Conservation (phyloP, 64 coral and sea anemone genomes). For the Orbicella faveolata region DNA sequence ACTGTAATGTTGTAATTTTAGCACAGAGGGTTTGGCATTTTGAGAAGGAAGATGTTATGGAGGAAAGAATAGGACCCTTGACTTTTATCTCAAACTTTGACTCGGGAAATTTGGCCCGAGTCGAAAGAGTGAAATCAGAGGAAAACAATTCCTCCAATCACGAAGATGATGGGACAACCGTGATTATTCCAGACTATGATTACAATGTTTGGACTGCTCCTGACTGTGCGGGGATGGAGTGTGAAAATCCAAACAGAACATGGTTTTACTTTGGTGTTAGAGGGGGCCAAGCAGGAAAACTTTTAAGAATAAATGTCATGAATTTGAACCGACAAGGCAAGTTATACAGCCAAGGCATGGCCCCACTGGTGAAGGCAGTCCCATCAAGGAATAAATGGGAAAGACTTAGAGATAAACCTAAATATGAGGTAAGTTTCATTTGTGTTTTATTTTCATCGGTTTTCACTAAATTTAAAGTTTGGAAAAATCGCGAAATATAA, state of each 20-base stretch:
- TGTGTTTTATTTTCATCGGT: background rate
- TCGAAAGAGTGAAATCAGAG: slow-evolving; percentile 78
- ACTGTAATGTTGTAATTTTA: background rate
- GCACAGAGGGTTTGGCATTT: background rate
- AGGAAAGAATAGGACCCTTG: slow-evolving; percentile 83
- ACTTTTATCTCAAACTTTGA: slow-evolving; percentile 99
- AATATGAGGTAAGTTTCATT: slow-evolving; percentile 71
- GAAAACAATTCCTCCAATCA: slow-evolving; percentile 37
- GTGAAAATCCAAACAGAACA: slow-evolving; percentile 92
- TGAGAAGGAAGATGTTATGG: slow-evolving; percentile 54
- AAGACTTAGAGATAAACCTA: slow-evolving; percentile 90
- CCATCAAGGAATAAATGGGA: slow-evolving; percentile 88
- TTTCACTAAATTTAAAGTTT: background rate
- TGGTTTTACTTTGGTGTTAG: slow-evolving; percentile 99
- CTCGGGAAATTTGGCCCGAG: slow-evolving; percentile 94
- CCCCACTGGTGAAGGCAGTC: slow-evolving; percentile 82
- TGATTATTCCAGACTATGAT: slow-evolving; percentile 76
- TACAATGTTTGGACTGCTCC: slow-evolving; percentile 95
- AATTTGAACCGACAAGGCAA: slow-evolving; percentile 98
- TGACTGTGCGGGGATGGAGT: slow-evolving; percentile 83
- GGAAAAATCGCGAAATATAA: background rate
- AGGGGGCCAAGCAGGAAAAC: slow-evolving; percentile 77
- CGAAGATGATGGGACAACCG: slow-evolving; percentile 5
- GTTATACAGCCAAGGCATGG: slow-evolving; percentile 91
- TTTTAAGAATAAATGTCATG: slow-evolving; percentile 93